Percentiles rank a stretch among this genome's conserved stretches.
Evolutionary conservation across 2,888 invertebrate species (phyloP).

Genomic region (Torymus aiolomorphi): DNA sequence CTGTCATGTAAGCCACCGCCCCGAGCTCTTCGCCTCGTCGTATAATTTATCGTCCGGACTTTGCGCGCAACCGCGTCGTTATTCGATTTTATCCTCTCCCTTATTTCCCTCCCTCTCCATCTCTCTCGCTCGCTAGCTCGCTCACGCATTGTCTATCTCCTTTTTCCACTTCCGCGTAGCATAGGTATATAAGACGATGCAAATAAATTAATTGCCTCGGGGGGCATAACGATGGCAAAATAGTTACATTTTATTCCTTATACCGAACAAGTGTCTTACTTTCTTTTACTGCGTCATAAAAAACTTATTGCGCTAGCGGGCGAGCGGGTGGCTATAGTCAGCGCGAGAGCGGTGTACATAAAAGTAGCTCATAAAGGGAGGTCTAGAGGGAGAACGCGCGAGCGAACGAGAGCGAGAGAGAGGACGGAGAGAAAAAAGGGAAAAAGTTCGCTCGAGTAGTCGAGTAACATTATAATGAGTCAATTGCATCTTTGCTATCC

Average conservation of each 20-base stretch:
- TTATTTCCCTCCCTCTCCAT: not conserved
- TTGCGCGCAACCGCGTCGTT: conserved; percentile 37
- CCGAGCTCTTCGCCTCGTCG: conserved; percentile 31
- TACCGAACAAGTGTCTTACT: conserved; percentile 40
- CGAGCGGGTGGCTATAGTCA: not conserved
- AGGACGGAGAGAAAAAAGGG: not conserved
- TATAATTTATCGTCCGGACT: conserved; percentile 51
- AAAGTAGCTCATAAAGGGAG: conserved; percentile 25
- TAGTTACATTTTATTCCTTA: conserved; percentile 29
- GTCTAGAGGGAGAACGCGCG: not conserved
- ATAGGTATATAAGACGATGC: too few species aligned
- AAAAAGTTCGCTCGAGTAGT: conserved; percentile 16
- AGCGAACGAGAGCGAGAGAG: too few species aligned
- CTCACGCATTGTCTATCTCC: too few species aligned
- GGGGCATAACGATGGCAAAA: conserved; percentile 8
- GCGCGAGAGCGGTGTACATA: not conserved
- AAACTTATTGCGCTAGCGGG: conserved; percentile 14
- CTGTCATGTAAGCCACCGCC: conserved; percentile 41
- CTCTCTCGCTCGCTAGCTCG: not conserved
- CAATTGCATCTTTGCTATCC: conserved; percentile 33
- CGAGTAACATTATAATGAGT: conserved; percentile 50
- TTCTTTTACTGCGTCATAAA: conserved; percentile 41
- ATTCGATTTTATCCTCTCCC: conserved; percentile 40
- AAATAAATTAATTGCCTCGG: too few species aligned
- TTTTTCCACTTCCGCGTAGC: too few species aligned